Conservation (phyloP, 1,140 invertebrate genomes). For the Mylabris phalerata region DNA sequence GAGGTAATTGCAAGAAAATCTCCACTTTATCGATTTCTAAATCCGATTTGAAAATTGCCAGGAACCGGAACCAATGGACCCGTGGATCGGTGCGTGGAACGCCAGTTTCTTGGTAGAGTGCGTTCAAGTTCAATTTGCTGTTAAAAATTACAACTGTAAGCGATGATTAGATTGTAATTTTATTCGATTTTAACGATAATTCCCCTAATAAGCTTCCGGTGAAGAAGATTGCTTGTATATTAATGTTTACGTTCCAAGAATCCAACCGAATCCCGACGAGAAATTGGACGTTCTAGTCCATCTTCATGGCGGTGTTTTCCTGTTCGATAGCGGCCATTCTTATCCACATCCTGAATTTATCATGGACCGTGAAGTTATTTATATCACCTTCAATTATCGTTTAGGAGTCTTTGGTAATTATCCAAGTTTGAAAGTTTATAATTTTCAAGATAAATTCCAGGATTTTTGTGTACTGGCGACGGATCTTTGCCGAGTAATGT, state of each 20-base stretch:
- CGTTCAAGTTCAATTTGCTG: background rate
- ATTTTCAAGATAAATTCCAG: no score
- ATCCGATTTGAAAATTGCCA: background rate
- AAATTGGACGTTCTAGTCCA: slow-evolving; percentile 47
- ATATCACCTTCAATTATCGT: slow-evolving; percentile 58
- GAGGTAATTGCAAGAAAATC: slow-evolving; percentile 27
- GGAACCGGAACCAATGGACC: background rate
- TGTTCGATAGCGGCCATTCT: slow-evolving; percentile 42
- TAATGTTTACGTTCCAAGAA: slow-evolving; percentile 24
- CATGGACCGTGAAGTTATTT: slow-evolving; percentile 52
- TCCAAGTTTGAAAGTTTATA: no score
- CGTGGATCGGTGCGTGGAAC: background rate
- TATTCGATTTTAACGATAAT: no score
- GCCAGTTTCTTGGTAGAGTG: background rate
- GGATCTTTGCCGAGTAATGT: slow-evolving; percentile 43
- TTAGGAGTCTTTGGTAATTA: slow-evolving; percentile 43
- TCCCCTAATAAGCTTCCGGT: background rate
- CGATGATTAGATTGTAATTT: no score
- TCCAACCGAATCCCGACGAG: slow-evolving; percentile 14
- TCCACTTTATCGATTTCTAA: background rate
- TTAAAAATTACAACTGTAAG: background rate
- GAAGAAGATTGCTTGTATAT: slow-evolving; percentile 21
- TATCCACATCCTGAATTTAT: slow-evolving; percentile 45
- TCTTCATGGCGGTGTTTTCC: slow-evolving; percentile 54
- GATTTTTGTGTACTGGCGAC: slow-evolving; percentile 29